phyloP scores from a whole-genome alignment of 1,140 invertebrate genomes.

The Mycetomoellerius zeteki region DNA sequence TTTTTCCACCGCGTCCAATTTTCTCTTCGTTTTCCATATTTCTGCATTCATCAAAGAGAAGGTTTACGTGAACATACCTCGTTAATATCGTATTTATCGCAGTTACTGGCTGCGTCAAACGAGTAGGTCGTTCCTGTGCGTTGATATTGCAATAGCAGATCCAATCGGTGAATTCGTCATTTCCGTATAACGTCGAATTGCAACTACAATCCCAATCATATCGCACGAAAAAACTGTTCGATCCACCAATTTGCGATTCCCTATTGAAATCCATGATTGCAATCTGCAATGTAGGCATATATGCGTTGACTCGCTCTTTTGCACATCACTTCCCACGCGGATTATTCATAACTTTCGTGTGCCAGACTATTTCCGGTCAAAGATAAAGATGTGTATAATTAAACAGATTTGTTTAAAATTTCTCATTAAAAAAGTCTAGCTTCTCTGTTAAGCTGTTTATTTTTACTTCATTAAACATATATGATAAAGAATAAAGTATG shows the following conservation, averaged over 20 bases:
- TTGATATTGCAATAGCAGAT: not conserved
- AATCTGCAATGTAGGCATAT: not conserved
- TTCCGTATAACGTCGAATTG: not conserved
- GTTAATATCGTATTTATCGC: constrained; percentile 27
- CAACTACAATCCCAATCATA: constrained; percentile 11
- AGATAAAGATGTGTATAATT: constrained; percentile 6
- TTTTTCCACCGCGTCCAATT: constrained; percentile 37
- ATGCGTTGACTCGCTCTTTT: constrained; percentile 8
- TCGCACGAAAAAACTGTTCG: constrained; percentile 2
- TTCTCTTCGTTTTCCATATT: constrained; percentile 14
- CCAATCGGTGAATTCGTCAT: not conserved
- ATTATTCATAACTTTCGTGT: constrained; percentile 32
- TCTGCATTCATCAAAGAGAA: constrained; percentile 2
- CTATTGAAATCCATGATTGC: constrained; percentile 16
- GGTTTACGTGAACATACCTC: not conserved
- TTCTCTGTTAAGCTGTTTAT: constrained; percentile 5
- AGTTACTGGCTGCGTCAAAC: not conserved
- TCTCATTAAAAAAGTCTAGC: not conserved
- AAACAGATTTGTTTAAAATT: constrained; percentile 8
- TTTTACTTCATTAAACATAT: constrained; percentile 8
- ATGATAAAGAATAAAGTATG: constrained; percentile 7
- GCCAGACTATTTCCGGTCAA: constrained; percentile 25
- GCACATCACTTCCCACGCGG: not conserved
- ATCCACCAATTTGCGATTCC: constrained; percentile 20
- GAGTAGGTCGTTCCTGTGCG: not conserved